Base-by-base conservation (phyloP, 2,797 vertebrate species). In the Enteromius fasciolatus region DNA sequence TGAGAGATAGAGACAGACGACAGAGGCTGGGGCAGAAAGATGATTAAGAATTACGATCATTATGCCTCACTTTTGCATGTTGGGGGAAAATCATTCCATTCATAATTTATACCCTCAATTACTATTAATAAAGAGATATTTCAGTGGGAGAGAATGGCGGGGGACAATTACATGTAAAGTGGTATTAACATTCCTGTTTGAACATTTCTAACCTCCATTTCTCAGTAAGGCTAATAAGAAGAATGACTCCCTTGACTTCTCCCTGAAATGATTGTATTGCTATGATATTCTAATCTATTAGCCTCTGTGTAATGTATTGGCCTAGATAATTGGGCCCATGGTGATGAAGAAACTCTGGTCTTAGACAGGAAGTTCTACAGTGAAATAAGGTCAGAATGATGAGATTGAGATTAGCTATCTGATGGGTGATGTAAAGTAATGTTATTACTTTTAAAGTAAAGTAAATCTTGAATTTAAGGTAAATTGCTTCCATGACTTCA, bases 81-180 rank as follows among this genome's bases (percentile, higher is more conserved):
- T 94, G 95, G 94, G 94, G 96, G 96, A 96, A 97, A 97, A 97
- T 98, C 96, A 93, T 94, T 94, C 95, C 95, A 98, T 99, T 98
- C 96, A 98, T 99, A 99, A 99, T 99, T 99, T 98, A 99, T 98
- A 97, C 94, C 95, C 96, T 98, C 97, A 98, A 99, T 99, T 99
- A 99, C 97, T 98, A 97, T 98, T 98, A 98, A 99, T 99, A 98
- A 98, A 99, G 97, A 97, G 97, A 96, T 97, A 97, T 97, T 97
- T 97, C 96, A 95, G 95, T 93, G 84, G 82, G 94, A 95, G 92
- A 90, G 95, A 96, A 96, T 94, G 95, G 95, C 93, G 93, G 95
- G 95, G 95, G 95, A 97, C 97, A 96, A 98, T 98, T 97, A 98
- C 96, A 97, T 94, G 96, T 97, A 96, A 97, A 95, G 94, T 96